A percentile compares a stretch with the other conserved stretches of the same genome.
These are phyloP conservation scores for Cyphotilapia sp. DNA, from an alignment of 2,113 vertebrate species.

Conservation along the genomic window DNA sequence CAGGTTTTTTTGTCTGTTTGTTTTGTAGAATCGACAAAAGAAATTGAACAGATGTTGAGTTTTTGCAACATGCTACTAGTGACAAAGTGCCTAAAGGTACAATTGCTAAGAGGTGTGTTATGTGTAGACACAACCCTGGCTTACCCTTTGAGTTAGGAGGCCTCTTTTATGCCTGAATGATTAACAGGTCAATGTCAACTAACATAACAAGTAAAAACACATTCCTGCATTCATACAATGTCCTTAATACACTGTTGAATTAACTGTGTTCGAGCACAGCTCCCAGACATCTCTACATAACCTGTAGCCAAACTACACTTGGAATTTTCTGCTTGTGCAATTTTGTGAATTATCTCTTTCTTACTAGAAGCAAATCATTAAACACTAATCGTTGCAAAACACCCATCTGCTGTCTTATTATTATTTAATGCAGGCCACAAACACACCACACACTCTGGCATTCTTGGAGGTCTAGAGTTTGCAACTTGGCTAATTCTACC, in stretches of 20 bases:
- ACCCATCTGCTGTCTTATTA: slow-evolving; percentile 39
- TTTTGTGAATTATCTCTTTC: slow-evolving; percentile 5
- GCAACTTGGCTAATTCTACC: not conserved
- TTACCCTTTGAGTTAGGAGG: not conserved
- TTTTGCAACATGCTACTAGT: not conserved
- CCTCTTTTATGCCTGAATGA: not conserved
- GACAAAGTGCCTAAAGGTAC: not conserved
- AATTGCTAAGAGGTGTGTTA: not conserved
- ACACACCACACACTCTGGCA: not conserved
- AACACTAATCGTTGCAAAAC: slow-evolving; percentile 50
- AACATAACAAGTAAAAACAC: not conserved
- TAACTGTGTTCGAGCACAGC: not conserved
- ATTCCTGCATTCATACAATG: not conserved
- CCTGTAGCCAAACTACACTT: not conserved
- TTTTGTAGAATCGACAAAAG: fast-evolving
- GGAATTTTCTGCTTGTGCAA: slow-evolving; percentile 1
- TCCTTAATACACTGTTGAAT: not conserved
- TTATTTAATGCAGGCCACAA: slow-evolving; percentile 20
- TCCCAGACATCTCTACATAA: not conserved
- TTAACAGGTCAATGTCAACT: not conserved
- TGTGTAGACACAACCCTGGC: not conserved
- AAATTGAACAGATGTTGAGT: not conserved
- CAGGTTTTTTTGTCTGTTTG: not conserved
- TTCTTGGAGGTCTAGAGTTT: not conserved
- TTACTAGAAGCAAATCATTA: slow-evolving; percentile 24